Base-by-base conservation (phyloP, 2,797 vertebrate genomes). In the Galagoides demidoff region DNA sequence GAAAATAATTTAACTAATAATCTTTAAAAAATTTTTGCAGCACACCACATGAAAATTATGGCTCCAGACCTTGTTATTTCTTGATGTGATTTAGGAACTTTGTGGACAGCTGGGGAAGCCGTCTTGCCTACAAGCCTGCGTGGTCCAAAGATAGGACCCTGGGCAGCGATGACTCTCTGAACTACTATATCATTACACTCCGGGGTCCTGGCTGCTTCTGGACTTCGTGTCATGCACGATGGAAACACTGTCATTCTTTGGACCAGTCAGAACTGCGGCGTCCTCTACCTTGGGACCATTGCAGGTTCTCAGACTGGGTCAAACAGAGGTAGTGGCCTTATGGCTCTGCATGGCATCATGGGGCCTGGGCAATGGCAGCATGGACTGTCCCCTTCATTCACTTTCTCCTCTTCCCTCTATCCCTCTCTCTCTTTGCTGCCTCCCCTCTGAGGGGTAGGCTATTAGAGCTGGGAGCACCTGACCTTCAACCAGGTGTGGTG, bases 311-410 rank as follows among this genome's bases (percentile, higher is more conserved):
- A 79, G 63, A 52, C 8, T 27, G 45, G 66, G 17, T 37, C 37
- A 20, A 23, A 49, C 37, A 20, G 23, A 49, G 81, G 12, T 45
- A 87, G 37, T 19, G 59, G n/a, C 39, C n/a, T 3, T n/a, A 39
- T 70, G 34, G 19, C 4, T 93, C 79, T 27, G 29, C 7, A 5
- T 27, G 59, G n/a, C 13, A 2, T 76, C 2, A 1, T 4, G 59
- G 27, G 16, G 27, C 8, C 0, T 10, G 22, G 49, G 10, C 3
- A 12, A 10, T 61, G 31, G 1, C n/a, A 31, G 77, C 8, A 29
- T 14, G 20, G 7, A 5, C 16, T 20, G 3, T 4, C 4, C 2
- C 55, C 9, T n/a, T 59, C 10, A n/a, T 55, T 25, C 0, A 3
- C n/a, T 34, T 10, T 78, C 25, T 20, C 37, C 19, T 34, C 29